Conservation (phyloP, 2,888 invertebrate species). For the Nemoura dubitans region DNA sequence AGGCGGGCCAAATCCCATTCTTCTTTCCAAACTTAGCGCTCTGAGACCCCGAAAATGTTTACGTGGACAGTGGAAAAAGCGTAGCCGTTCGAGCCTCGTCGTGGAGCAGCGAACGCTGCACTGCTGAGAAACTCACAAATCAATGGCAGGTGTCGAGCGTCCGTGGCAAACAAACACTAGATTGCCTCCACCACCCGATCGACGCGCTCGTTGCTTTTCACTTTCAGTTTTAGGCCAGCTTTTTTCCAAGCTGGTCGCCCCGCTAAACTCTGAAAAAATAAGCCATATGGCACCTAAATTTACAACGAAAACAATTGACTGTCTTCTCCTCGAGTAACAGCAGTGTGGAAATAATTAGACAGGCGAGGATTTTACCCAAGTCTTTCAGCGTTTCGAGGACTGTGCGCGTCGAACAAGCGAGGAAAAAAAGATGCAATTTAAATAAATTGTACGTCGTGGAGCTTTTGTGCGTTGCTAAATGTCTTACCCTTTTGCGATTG, state of each 20-base stretch:
- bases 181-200: not conserved
- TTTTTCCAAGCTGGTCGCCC: not conserved
- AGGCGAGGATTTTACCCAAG: not conserved
- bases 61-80: too few species aligned
- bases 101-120: not conserved
- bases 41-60: too few species aligned
- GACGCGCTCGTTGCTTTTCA: not conserved
- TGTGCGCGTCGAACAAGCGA: not conserved
- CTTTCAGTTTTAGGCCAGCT: not conserved
- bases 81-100: too few species aligned
- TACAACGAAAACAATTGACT: not conserved
- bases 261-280: not conserved
- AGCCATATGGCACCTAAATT: not conserved
- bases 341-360: not conserved
- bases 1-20: too few species aligned
- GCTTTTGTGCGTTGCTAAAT: not conserved
- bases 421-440: constrained; percentile 18
- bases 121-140: not conserved
- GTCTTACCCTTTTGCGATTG: constrained; percentile 7
- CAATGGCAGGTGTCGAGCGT: not conserved
- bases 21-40: too few species aligned
- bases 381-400: not conserved
- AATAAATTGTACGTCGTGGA: constrained; percentile 22
- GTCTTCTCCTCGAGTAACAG: not conserved
- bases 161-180: not conserved